Conservation (phyloP, 2,888 invertebrate genomes). For the Melanostoma scalare region DNA sequence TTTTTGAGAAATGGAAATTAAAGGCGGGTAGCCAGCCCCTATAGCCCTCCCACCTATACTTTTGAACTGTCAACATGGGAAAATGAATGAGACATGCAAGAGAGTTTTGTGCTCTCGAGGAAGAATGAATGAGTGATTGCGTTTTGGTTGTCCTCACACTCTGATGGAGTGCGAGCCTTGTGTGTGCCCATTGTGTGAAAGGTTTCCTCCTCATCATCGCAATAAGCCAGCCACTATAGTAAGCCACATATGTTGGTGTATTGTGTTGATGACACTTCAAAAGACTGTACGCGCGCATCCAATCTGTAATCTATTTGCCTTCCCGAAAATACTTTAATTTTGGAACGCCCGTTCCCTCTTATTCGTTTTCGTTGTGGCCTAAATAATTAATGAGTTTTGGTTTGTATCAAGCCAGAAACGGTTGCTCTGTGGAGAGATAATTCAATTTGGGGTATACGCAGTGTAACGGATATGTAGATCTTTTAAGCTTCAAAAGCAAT, state of each 20-base stretch:
- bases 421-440: no score
- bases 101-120: background rate
- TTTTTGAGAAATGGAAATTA: conserved; percentile 38
- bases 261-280: conserved; percentile 60
- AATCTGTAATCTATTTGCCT: conserved; percentile 45
- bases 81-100: conserved; percentile 64
- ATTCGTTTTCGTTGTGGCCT: background rate
- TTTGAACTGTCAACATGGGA: conserved; percentile 60
- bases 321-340: conserved; percentile 21
- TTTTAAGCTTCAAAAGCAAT: no score
- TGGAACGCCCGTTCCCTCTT: background rate
- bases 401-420: background rate
- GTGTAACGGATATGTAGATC: no score
- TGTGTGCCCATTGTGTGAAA: conserved; percentile 4
- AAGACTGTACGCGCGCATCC: conserved; percentile 14
- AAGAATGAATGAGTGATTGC: conserved; percentile 69
- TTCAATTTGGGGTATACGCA: no score
- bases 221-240: conserved; percentile 36
- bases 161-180: conserved; percentile 7
- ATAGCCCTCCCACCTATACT: background rate
- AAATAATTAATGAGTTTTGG: conserved; percentile 37
- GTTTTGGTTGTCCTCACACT: conserved; percentile 56
- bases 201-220: background rate
- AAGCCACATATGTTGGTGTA: conserved; percentile 61
- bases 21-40: background rate